phyloP scores from a whole-genome alignment of 2,888 invertebrate species.

The Metopia argyrocephala region DNA sequence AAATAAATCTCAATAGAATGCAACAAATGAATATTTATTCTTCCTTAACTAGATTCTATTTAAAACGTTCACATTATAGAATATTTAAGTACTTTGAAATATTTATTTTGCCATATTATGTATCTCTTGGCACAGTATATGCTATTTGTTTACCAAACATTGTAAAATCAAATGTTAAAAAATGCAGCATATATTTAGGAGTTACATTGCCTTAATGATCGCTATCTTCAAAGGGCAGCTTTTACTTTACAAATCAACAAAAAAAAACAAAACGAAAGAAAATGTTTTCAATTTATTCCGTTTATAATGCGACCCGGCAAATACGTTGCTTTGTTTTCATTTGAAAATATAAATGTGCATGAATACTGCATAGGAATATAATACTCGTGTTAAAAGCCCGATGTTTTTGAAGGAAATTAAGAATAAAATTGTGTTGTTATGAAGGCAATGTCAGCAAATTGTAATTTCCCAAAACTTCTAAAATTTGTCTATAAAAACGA shows the following conservation, averaged over 20 bases:
- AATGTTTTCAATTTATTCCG: neutral
- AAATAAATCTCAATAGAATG: neutral
- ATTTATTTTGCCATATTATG: too few species aligned
- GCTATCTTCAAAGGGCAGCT: neutral
- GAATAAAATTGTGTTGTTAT: too few species aligned
- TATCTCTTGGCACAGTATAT: neutral
- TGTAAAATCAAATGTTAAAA: neutral
- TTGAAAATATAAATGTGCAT: neutral
- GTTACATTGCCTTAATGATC: conserved; percentile 1
- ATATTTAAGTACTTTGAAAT: neutral
- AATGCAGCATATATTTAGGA: conserved; percentile 15
- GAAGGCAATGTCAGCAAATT: neutral
- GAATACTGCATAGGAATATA: neutral
- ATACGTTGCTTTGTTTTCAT: neutral
- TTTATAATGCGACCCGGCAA: neutral
- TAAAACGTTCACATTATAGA: neutral
- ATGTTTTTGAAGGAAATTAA: conserved; percentile 9
- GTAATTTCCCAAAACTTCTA: neutral
- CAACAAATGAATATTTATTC: neutral
- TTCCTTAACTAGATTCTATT: neutral
- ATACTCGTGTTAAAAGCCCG: neutral
- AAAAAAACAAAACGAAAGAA: neutral
- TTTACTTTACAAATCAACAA: neutral
- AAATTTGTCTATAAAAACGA: too few species aligned
- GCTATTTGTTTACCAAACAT: neutral